Evolutionary conservation across 2,113 vertebrate species (phyloP), one percentile per base, ranked within the genome.

Genomic region (Dasyprocta punctata): DNA sequence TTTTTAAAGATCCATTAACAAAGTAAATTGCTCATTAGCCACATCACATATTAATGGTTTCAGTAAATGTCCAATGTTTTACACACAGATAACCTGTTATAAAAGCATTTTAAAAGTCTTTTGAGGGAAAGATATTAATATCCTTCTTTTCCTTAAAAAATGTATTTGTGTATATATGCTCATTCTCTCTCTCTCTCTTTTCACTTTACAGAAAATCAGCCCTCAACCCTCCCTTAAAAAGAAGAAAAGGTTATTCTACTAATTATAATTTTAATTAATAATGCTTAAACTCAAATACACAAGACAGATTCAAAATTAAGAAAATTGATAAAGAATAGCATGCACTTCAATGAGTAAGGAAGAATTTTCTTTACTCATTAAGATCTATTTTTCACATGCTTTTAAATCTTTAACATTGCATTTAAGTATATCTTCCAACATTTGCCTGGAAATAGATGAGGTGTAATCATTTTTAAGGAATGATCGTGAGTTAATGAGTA

Each of bases 1-100:
- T 49, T 86, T 89, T 89, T 91, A 91, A 75, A 96, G 58, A 82
- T 22, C 8, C 10, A 75, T 93, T 96, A 91, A 61, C 60, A 86
- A 83, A 90, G 11, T 69, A 89, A 94, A 93, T 81, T 89, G 30
- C 38, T 89, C 30, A 86, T 54, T 58, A 89, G 26, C 8, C 3
- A 82, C 30, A 77, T 17, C 10, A 14, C 26, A 26, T 65, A 61
- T 78, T 88, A 83, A 78, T 60, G 36, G 19, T 83, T 91, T 78
- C 16, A n/a, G 28, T 7, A 85, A 78, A 84, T 67, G 49, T 89
- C 13, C 49, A 61, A 65, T 49, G 19, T 38, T 38, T 58, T 41
- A 91, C 75, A 82, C 84, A 81, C 49, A 82, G 16, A 17, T 91
- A 60, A 89, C 3, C 26, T 44, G 38, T 28, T 81, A 90, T 26